These are phyloP conservation scores for Sebastes kiyomatsui DNA, from an alignment of 2,797 vertebrate genomes.

Conservation along the genomic window DNA sequence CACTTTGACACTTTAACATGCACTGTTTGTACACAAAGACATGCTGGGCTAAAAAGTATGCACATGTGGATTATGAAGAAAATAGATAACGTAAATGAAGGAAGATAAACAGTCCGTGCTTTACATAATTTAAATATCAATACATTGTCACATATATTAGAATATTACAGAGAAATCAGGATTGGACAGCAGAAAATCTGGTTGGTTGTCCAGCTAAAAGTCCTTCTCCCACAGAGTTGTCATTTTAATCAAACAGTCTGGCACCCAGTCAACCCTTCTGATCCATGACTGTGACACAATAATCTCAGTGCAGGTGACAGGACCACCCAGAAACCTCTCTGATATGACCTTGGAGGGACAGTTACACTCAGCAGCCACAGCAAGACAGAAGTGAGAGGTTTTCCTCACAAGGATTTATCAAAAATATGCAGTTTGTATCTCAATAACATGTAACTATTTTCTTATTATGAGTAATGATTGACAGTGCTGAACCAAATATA, in stretches of 20 bases:
- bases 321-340: slow-evolving; percentile 28
- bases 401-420: background rate
- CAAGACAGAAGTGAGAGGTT: background rate
- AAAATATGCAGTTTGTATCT: background rate
- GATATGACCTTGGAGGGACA: slow-evolving; percentile 28
- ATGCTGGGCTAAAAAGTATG: slow-evolving; percentile 5
- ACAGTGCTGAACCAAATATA: slow-evolving; percentile 17
- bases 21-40: slow-evolving; percentile 1
- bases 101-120: slow-evolving; percentile 7
- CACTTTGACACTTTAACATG: slow-evolving; percentile 1
- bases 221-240: background rate
- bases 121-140: background rate
- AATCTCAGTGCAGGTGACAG: slow-evolving; percentile 29
- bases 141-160: background rate
- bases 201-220: background rate
- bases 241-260: slow-evolving; percentile 36
- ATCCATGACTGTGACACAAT: slow-evolving; percentile 11
- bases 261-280: slow-evolving; percentile 14
- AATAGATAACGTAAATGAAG: slow-evolving; percentile 9
- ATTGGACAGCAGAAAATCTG: slow-evolving; percentile 6
- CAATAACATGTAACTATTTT: background rate
- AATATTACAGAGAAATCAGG: slow-evolving; percentile 11
- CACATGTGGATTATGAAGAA: slow-evolving; percentile 10
- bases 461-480: background rate
- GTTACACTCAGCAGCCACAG: slow-evolving; percentile 5